These are phyloP conservation scores for Philantomba maxwellii DNA, from an alignment of 2,113 vertebrate species.

Conservation along the genomic window DNA sequence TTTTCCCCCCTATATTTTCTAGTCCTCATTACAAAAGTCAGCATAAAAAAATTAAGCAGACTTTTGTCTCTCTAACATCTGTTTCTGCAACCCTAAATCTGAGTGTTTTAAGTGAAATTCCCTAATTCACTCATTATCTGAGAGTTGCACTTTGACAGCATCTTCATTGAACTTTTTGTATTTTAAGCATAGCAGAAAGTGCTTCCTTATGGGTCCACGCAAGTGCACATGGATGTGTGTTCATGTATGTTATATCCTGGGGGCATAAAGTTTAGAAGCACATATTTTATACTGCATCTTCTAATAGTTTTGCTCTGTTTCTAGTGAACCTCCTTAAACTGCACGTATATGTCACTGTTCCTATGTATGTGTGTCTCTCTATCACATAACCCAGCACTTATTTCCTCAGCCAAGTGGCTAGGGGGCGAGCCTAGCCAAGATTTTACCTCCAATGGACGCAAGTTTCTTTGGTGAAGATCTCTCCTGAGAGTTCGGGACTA, in stretches of 20 bases:
- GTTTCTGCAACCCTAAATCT: neutral
- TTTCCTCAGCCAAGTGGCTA: constrained; percentile 99
- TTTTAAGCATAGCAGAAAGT: constrained; percentile 56
- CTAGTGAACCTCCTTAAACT: constrained; percentile 88
- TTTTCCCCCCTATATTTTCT: neutral
- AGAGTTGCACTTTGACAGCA: neutral
- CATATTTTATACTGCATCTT: constrained; percentile 24
- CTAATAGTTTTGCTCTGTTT: constrained; percentile 58
- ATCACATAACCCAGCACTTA: constrained; percentile 97
- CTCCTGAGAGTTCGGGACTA: constrained; percentile 96
- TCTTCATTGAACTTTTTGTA: constrained; percentile 53
- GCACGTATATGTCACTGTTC: constrained; percentile 90
- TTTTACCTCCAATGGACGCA: constrained; percentile 94
- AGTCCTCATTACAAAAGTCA: constrained; percentile 11
- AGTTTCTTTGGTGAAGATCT: constrained; percentile 97
- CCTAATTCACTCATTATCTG: constrained; percentile 25
- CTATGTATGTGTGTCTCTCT: constrained; percentile 99
- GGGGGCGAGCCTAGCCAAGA: constrained; percentile 95
- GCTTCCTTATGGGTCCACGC: constrained; percentile 36
- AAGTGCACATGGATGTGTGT: neutral
- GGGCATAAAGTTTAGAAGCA: constrained; percentile 34
- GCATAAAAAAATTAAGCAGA: constrained; percentile 54
- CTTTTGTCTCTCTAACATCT: constrained; percentile 1
- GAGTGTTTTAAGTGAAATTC: neutral
- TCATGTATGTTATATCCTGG: constrained; percentile 34